Evolutionary conservation across 2,797 vertebrate genomes (phyloP).

Genomic region (Rhynchotus rufescens): DNA sequence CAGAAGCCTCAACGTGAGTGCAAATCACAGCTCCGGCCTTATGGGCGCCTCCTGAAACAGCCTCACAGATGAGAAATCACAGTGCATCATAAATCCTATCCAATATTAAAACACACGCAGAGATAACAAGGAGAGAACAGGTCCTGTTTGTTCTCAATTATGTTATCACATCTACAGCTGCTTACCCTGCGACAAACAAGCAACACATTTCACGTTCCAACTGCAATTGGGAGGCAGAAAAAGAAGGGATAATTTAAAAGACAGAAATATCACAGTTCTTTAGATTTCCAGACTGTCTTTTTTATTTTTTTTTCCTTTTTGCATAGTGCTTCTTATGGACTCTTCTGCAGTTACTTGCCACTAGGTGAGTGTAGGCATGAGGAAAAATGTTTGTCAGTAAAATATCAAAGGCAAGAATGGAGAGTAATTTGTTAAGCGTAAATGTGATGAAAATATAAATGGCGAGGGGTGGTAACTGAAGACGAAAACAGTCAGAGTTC

Average conservation of each 20-base stretch:
- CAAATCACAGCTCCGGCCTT: background rate
- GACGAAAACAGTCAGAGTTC: background rate
- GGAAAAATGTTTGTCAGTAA: background rate
- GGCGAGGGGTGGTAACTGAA: background rate
- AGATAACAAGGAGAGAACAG: background rate
- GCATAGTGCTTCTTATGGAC: background rate
- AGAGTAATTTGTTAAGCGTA: background rate
- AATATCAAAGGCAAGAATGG: constrained; percentile 23
- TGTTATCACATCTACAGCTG: constrained; percentile 2
- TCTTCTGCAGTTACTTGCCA: background rate
- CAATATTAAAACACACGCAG: background rate
- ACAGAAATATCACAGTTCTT: background rate
- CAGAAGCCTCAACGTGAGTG: background rate
- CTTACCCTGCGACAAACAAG: constrained; percentile 31
- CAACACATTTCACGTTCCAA: constrained; percentile 2
- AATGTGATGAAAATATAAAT: background rate
- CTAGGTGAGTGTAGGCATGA: background rate
- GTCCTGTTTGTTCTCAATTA: constrained; percentile 35
- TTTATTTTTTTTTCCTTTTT: background rate
- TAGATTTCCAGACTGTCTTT: background rate
- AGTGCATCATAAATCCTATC: background rate
- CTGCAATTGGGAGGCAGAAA: background rate
- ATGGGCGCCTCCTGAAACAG: background rate
- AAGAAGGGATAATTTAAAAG: background rate
- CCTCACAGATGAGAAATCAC: background rate